These are phyloP conservation scores for Agrotis ipsilon DNA, from an alignment of 2,888 invertebrate species.

Conservation along the genomic window DNA sequence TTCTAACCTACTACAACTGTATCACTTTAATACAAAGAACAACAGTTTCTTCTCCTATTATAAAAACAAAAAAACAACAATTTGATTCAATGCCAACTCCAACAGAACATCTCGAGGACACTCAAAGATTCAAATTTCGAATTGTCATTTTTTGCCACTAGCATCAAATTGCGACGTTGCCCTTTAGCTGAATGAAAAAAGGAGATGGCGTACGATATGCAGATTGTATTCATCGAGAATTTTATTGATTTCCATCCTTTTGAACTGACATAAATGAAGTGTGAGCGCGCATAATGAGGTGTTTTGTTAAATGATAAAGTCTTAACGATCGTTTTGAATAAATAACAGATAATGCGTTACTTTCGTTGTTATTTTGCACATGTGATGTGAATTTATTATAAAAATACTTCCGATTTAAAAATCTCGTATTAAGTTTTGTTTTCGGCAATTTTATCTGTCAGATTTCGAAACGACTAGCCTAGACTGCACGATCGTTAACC, in stretches of 20 bases:
- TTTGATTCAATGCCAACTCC: conserved; percentile 35
- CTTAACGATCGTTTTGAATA: conserved; percentile 57
- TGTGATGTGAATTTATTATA: neutral
- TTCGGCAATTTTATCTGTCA: neutral
- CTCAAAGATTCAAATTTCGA: conserved; percentile 72
- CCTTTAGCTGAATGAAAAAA: conserved; percentile 63
- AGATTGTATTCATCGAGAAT: conserved; percentile 70
- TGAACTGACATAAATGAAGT: conserved; percentile 64
- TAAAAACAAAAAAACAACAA: conserved; percentile 13
- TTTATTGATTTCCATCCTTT: conserved; percentile 78
- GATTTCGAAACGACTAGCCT: neutral
- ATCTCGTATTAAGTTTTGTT: neutral
- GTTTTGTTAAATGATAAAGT: conserved; percentile 54
- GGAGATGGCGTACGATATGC: conserved; percentile 78
- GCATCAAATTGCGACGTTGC: conserved; percentile 67
- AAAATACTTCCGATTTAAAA: neutral
- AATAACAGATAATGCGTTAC: conserved; percentile 44
- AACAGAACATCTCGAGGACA: conserved; percentile 56
- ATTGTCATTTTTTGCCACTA: conserved; percentile 63
- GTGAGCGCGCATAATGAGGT: conserved; percentile 75
- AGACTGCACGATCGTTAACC: too few species aligned
- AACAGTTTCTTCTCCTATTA: neutral
- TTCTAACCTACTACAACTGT: neutral
- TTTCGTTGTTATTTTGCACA: conserved; percentile 34
- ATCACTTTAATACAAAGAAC: neutral